A percentile compares a stretch with the other conserved stretches of the same genome.
These are phyloP conservation scores for Dorcus hopei DNA, from an alignment of 2,888 invertebrate genomes.

Conservation along the genomic window DNA sequence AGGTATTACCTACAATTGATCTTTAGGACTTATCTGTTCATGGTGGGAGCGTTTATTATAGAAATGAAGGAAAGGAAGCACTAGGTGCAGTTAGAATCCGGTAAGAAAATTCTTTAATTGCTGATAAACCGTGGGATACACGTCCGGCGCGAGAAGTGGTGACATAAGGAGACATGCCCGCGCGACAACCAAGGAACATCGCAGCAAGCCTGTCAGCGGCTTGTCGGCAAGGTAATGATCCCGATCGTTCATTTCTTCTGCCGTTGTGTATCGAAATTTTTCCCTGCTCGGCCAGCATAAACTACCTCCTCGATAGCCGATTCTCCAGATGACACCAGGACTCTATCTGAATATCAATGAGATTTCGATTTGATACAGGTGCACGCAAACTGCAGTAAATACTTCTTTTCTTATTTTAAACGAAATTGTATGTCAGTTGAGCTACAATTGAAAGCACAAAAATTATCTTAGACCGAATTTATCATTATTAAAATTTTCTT, in stretches of 20 bases:
- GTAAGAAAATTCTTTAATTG: conserved; percentile 16
- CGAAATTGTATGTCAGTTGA: background rate
- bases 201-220: conserved; percentile 30
- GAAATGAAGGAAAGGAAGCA: background rate
- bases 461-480: background rate
- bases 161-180: conserved; percentile 30
- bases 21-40: background rate
- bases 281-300: conserved; percentile 28
- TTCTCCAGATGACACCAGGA: conserved; percentile 23
- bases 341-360: conserved; percentile 27
- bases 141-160: conserved; percentile 24
- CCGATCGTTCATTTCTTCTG: conserved; percentile 33
- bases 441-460: background rate
- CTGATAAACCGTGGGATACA: conserved; percentile 24
- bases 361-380: conserved; percentile 4
- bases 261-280: conserved; percentile 28
- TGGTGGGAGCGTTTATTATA: background rate
- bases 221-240: conserved; percentile 35
- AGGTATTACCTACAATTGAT: background rate
- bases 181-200: conserved; percentile 32
- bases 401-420: no score
- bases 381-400: background rate
- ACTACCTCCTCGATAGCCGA: conserved; percentile 24
- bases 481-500: no score
- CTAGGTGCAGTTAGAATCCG: conserved; percentile 10